Base-by-base conservation (phyloP, 2,113 vertebrate genomes). In the Pollimyrus isidori region DNA sequence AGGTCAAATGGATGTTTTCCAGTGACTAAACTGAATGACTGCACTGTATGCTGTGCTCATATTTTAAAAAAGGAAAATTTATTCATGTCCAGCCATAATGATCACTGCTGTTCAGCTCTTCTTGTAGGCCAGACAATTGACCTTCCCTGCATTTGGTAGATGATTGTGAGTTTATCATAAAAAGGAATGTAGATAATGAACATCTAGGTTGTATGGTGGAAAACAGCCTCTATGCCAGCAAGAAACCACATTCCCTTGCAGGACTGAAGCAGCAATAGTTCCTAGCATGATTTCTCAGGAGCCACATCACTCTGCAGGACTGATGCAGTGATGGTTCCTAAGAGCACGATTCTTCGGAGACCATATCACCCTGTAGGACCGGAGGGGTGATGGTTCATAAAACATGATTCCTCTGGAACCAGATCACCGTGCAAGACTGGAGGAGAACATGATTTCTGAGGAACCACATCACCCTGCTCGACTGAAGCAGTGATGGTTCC, bases 111-210 rank as follows among this genome's bases (percentile, higher is more conserved):
- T 84, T 84, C 82, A 15, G 39, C 42, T n/a, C 45, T 42, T 84
- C 85, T 17, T 86, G 49, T 10, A 86, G 50, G 10, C 50, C 50
- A 39, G 85, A 87, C 45, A 19, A 52, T 53, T 53, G 30, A 35
- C 48, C 90, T 91, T 91, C 90, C 91, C 90, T 90, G 90, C 17
- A 89, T 92, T 89, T 91, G 90, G 92, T 90, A 76, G 88, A 89
- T 87, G 89, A 91, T 85, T 88, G 88, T 90, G 91, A 92, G 92
- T 90, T 91, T 93, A 93, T 92, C 94, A 91, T 93, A 91, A 93
- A 92, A 69, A 56, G 87, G 91, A 90, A 90, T 93, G 91, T 94
- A 93, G 93, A 93, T 94, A 94, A 95, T 94, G 94, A 93, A 91
- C 91, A 94, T 92, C 94, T 94, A 91, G 93, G 92, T 90, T 87